Evolutionary conservation across 1,140 invertebrate genomes (phyloP).

Genomic region (Hypothenemus hampei): DNA sequence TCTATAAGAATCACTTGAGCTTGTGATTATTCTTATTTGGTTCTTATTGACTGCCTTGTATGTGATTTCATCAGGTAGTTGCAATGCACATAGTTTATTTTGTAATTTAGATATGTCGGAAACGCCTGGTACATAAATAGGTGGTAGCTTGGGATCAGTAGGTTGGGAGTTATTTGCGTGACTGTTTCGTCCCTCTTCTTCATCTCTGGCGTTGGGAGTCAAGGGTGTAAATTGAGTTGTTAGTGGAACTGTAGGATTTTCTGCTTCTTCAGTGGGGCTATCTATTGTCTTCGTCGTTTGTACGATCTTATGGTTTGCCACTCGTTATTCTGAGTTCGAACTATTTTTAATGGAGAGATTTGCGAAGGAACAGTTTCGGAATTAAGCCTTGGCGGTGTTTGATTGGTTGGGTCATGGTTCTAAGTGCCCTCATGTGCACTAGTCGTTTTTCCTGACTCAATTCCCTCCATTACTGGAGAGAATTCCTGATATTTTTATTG

Average conservation of each 20-base stretch:
- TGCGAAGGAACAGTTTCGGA: neutral
- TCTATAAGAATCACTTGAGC: conserved; percentile 11
- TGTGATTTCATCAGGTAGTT: neutral
- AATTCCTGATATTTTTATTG: too few relatives aligned
- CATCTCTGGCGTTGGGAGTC: neutral
- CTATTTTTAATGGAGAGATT: neutral
- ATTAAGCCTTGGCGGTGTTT: too few relatives aligned
- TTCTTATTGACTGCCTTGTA: neutral
- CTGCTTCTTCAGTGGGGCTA: neutral
- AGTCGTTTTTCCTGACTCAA: too few relatives aligned
- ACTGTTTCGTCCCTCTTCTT: neutral
- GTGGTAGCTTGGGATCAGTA: neutral
- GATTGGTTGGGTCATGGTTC: too few relatives aligned
- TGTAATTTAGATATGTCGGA: neutral
- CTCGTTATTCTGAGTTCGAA: neutral
- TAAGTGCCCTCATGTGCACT: too few relatives aligned
- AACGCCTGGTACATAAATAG: neutral
- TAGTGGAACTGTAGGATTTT: too few relatives aligned
- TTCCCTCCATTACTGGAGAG: too few relatives aligned
- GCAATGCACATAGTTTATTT: neutral
- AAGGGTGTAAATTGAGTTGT: neutral
- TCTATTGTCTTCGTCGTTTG: too few relatives aligned
- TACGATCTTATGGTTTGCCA: neutral
- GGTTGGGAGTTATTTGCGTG: neutral
- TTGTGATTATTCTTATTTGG: conserved; percentile 9